These are phyloP conservation scores for Cinclus mexicanus DNA, from an alignment of 2,113 vertebrate species.

Conservation along the genomic window DNA sequence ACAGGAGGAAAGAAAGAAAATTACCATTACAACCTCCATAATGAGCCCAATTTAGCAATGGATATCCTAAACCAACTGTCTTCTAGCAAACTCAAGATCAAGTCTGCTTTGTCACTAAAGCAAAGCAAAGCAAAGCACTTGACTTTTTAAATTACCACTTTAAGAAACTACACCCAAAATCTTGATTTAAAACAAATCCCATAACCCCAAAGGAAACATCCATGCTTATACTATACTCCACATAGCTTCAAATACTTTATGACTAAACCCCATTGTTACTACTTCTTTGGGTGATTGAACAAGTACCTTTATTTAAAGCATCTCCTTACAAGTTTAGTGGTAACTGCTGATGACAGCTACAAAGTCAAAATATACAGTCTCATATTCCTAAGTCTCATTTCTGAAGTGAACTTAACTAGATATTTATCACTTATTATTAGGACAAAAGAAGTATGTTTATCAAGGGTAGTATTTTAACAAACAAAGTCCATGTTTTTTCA, in stretches of 20 bases:
- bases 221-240: neutral
- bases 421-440: neutral
- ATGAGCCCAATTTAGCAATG: neutral
- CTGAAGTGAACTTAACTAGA: neutral
- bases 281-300: neutral
- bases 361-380: neutral
- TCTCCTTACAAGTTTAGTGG: neutral
- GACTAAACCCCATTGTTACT: neutral
- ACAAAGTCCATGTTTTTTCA: neutral
- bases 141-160: neutral
- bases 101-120: neutral
- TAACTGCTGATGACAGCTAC: neutral
- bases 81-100: neutral
- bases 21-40: slow-evolving; percentile 30
- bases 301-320: neutral
- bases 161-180: neutral
- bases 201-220: neutral
- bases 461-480: neutral
- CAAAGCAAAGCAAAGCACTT: neutral
- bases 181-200: neutral
- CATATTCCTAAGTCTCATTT: neutral
- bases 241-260: neutral
- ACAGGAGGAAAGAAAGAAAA: neutral
- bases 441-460: neutral
- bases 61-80: neutral